These are phyloP conservation scores for Elachura formosa DNA, from an alignment of 2,113 vertebrate species.

Conservation along the genomic window DNA sequence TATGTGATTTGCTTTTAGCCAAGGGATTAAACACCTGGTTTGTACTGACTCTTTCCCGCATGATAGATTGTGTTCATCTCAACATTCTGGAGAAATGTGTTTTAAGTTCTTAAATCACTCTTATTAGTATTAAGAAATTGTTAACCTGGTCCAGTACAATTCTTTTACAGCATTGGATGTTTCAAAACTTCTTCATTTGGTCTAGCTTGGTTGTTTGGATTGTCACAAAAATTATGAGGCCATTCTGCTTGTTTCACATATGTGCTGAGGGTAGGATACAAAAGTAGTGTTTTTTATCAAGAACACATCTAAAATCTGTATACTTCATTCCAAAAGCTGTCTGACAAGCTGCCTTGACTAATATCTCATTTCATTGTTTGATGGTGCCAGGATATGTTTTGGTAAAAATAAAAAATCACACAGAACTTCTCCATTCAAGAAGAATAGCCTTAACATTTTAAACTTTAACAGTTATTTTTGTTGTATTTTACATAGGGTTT, in stretches of 20 bases:
- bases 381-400: constrained; percentile 37
- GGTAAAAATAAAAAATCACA: not conserved
- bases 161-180: not conserved
- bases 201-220: not conserved
- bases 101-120: not conserved
- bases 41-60: not conserved
- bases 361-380: not conserved
- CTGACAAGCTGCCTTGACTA: not conserved
- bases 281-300: not conserved
- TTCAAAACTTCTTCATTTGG: not conserved
- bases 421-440: not conserved
- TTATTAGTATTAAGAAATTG: not conserved
- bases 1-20: not conserved
- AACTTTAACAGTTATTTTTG: not conserved
- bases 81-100: not conserved
- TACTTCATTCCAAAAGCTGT: not conserved
- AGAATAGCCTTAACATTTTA: not conserved
- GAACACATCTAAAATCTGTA: no score
- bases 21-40: not conserved
- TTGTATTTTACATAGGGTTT: not conserved
- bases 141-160: not conserved
- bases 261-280: not conserved
- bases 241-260: not conserved
- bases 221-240: not conserved
- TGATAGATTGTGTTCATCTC: not conserved